Evolutionary conservation across 2,888 invertebrate species (phyloP).

Genomic region (Tupiocoris notatus): DNA sequence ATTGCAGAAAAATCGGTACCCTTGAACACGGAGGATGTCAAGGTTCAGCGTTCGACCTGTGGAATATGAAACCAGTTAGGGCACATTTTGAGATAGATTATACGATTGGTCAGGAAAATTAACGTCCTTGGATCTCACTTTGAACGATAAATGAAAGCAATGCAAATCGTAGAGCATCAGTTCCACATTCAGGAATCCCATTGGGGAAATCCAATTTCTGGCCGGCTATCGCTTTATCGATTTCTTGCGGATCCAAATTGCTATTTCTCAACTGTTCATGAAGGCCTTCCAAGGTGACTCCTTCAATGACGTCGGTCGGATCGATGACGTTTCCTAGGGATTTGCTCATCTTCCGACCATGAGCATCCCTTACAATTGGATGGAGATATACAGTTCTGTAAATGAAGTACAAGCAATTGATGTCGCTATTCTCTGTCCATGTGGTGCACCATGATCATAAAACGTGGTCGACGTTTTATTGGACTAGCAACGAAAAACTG

Average conservation of each 20-base stretch:
- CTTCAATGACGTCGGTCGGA: slow-evolving; percentile 91
- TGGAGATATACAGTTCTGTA: slow-evolving; percentile 86
- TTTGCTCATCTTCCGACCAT: slow-evolving; percentile 99
- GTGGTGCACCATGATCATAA: no score
- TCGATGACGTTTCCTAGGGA: slow-evolving; percentile 97
- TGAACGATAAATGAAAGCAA: slow-evolving; percentile 85
- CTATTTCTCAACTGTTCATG: slow-evolving; percentile 71
- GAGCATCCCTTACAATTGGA: slow-evolving; percentile 95
- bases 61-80: slow-evolving; percentile 14
- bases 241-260: slow-evolving; percentile 83
- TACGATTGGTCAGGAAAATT: neutral
- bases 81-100: neutral
- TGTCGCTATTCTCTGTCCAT: no score
- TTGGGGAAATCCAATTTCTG: slow-evolving; percentile 67
- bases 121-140: slow-evolving; percentile 53
- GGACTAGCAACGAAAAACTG: no score
- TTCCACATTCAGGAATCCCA: slow-evolving; percentile 97
- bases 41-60: slow-evolving; percentile 90
- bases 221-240: slow-evolving; percentile 68
- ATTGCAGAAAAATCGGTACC: slow-evolving; percentile 96
- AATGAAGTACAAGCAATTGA: no score
- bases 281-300: slow-evolving; percentile 76
- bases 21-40: slow-evolving; percentile 89
- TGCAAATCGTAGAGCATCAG: slow-evolving; percentile 89
- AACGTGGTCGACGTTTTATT: no score